Base-by-base conservation (phyloP, 2,797 vertebrate genomes). In the Xerus rutilus region DNA sequence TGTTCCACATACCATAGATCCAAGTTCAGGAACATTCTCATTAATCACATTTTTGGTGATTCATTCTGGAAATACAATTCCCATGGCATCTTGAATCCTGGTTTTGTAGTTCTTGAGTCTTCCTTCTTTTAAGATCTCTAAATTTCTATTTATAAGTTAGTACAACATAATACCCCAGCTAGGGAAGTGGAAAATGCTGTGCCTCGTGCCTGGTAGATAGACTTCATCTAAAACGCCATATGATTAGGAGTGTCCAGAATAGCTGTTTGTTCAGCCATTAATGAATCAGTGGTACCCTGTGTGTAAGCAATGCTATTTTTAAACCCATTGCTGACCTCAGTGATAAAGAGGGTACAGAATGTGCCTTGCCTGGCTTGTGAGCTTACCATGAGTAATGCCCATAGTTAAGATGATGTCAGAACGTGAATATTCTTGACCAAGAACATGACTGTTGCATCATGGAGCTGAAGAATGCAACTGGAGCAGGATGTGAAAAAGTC, bases 271-370 rank as follows among this genome's bases (percentile, higher is more conserved):
- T 89, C 6, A 4, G 45, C 74, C 85, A 18, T 82, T 92, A 88
- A 70, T 92, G 93, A 93, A 64, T 93, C 85, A 81, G 87, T 92
- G 85, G 94, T 93, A 52, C 67, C 85, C 92, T 74, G 95, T 86
- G 73, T 95, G 90, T 85, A 73, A 91, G 89, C 81, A 57, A 3
- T n/a, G 82, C 93, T 97, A 95, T 97, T 97, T 97, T 97, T 97
- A 97, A 97, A 59, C 21, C 72, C 89, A 81, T 32, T 88, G 92
- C 94, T 97, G 95, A 96, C 96, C 89, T 87, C 92, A 95, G 84
- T 94, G 97, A 93, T 95, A 94, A 93, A 91, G 78, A 96, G 90
- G 87, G 97, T 78, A 96, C 97, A 92, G 95, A 65, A 82, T 89
- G 97, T 97, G 89, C 95, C 72, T 70, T 45, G 84, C 93, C 57